These are phyloP conservation scores for Gortyna flavago DNA, from an alignment of 2,888 invertebrate genomes.

Conservation along the genomic window DNA sequence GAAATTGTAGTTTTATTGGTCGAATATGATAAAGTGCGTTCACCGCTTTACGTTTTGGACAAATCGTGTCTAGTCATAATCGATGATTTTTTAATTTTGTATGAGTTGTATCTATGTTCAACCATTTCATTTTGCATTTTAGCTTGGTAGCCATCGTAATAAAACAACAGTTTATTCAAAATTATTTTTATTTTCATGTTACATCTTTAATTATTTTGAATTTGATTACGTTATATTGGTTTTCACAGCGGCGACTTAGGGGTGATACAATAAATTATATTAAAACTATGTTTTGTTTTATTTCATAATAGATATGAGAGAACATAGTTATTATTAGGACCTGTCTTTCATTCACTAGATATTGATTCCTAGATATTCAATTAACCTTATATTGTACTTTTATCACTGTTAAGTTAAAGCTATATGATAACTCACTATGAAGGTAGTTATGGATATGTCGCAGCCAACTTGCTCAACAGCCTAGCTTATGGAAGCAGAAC, in stretches of 20 bases:
- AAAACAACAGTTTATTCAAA: constrained; percentile 39
- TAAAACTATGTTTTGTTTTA: constrained; percentile 69
- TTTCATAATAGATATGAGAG: constrained; percentile 59
- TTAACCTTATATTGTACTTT: constrained; percentile 35
- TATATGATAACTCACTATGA: constrained; percentile 11
- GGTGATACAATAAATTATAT: constrained; percentile 64
- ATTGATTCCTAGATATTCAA: constrained; percentile 15
- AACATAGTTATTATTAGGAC: constrained; percentile 36
- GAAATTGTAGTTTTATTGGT: constrained; percentile 16
- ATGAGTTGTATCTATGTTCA: constrained; percentile 53
- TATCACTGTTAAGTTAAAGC: constrained; percentile 53
- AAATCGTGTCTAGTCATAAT: constrained; percentile 59
- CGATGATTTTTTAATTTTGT: constrained; percentile 34
- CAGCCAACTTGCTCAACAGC: too few relatives aligned
- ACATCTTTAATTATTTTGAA: constrained; percentile 41
- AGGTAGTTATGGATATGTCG: constrained; percentile 1
- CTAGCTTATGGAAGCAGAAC: neutral
- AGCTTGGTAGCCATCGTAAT: constrained; percentile 38
- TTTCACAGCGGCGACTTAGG: constrained; percentile 62
- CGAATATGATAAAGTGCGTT: constrained; percentile 31
- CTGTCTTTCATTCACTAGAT: constrained; percentile 28
- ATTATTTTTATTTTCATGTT: constrained; percentile 60
- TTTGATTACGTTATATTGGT: constrained; percentile 55
- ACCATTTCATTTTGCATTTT: constrained; percentile 55
- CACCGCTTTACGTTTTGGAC: constrained; percentile 46